Base-by-base conservation (phyloP, 2,113 vertebrate genomes). In the Rhagologus leucostigma region DNA sequence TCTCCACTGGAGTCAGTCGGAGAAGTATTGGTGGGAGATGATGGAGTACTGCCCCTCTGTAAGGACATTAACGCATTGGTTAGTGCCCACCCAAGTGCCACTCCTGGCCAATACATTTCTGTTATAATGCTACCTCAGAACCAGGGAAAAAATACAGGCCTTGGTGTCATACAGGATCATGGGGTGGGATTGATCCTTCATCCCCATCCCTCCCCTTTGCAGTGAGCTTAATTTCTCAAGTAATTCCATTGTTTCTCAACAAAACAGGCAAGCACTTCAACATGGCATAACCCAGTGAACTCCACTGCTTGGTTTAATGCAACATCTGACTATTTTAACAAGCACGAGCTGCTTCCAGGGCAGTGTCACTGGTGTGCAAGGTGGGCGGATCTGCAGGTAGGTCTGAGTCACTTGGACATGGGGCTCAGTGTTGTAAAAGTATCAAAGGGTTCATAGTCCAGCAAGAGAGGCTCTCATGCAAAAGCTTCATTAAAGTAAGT, bases 31-130 rank as follows among this genome's bases (percentile, higher is more conserved):
- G 98, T 99, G 83, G 99, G 99, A n/a, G 99, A 99, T 4, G 99
- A 98, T 4, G 99, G 99, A 87, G 98, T 99, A 95, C 99, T 99
- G 96, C 99, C 97, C 62, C 98, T 98, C 99, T 99, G 98, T 9
- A 75, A 95, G 41, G 96, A 96, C 41, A 86, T 62, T 5, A 62
- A 60, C 65, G 47, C 46, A 65, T 87, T 41, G 27, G 35, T 94
- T 42, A 91, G 70, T 16, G 24, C 23, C 35, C 35, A 60, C 16
- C 16, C n/a, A 49, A 55, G 13, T 13, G 20, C 47, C 59, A 33
- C 29, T 44, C 9, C 41, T 64, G 49, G 39, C 14, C 33, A 69
- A 42, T 29, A 29, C 10, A 76, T 29, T 71, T 71, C 68, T 87
- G n/a, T 41, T 82, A 32, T 6, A 71, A 49, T 13, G 39, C 30